These are phyloP conservation scores for Octonoba sinensis DNA, from an alignment of 2,888 invertebrate genomes.

Conservation along the genomic window DNA sequence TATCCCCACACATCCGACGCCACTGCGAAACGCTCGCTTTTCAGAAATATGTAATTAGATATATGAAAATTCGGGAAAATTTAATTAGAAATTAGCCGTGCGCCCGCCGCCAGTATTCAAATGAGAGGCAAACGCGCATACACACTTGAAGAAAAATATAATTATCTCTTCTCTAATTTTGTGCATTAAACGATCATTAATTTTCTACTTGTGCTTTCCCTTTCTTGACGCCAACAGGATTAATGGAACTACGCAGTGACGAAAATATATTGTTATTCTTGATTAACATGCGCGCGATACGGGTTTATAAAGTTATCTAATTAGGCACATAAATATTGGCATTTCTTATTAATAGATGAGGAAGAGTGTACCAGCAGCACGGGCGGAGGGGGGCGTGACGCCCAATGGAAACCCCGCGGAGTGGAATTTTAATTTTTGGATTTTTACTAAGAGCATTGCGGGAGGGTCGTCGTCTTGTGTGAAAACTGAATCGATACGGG, in stretches of 20 bases:
- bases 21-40: constrained; percentile 57
- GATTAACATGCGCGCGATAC: constrained; percentile 64
- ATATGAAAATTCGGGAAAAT: constrained; percentile 65
- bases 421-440: constrained; percentile 62
- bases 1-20: constrained; percentile 52
- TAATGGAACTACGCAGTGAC: constrained; percentile 61
- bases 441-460: constrained; percentile 26
- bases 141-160: constrained; percentile 65
- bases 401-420: constrained; percentile 30
- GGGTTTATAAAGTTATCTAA: constrained; percentile 65
- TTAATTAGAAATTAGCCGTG: constrained; percentile 65
- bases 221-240: constrained; percentile 62
- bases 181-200: constrained; percentile 65
- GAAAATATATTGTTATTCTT: constrained; percentile 65
- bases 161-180: constrained; percentile 65
- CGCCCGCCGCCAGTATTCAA: constrained; percentile 64
- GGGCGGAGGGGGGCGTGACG: constrained; percentile 2
- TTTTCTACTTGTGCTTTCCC: constrained; percentile 63
- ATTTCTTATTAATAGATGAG: constrained; percentile 65
- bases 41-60: constrained; percentile 65
- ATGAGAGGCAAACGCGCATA: constrained; percentile 55
- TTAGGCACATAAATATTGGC: constrained; percentile 65
- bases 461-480: constrained; percentile 49
- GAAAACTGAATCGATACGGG: constrained; percentile 62
- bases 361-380: constrained; percentile 24